phyloP scores from a whole-genome alignment of 2,797 vertebrate genomes.

The Eulemur coronatus region DNA sequence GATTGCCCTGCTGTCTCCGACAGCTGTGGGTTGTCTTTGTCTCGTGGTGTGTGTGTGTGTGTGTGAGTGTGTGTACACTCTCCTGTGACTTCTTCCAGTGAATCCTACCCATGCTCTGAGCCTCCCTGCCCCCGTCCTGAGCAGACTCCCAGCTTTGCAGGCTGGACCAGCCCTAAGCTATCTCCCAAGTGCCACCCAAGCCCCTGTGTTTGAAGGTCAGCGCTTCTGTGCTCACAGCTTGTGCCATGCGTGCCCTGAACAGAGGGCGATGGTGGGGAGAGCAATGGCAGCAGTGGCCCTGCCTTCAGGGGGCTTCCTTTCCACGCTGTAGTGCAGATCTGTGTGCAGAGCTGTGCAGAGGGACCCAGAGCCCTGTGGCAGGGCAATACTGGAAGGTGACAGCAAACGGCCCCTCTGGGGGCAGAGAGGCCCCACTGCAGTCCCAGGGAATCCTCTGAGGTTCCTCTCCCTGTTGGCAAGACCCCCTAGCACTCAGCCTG shows the following conservation, averaged over 20 bases:
- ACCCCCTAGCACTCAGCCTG: not conserved
- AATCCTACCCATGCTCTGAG: not conserved
- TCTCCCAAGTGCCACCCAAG: not conserved
- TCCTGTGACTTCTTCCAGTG: not conserved
- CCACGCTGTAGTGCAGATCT: not conserved
- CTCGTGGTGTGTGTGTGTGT: not conserved
- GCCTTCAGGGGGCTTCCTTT: not conserved
- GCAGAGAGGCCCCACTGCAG: not conserved
- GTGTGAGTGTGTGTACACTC: not conserved
- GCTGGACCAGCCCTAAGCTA: not conserved
- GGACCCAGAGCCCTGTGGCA: not conserved
- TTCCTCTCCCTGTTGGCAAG: not conserved
- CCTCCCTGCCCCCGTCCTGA: not conserved
- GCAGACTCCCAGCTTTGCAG: not conserved
- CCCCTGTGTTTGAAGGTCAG: not conserved
- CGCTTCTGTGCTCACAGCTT: not conserved
- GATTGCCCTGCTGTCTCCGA: not conserved
- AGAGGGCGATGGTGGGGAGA: accelerated
- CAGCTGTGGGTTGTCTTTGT: not conserved
- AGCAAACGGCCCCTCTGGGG: too few species aligned
- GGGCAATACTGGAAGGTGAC: not conserved
- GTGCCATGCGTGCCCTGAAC: not conserved
- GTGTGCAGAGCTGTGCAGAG: accelerated
- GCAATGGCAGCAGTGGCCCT: too few species aligned
- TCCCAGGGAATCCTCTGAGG: not conserved